phyloP scores from a whole-genome alignment of 2,113 vertebrate species.

The Heloderma charlesbogerti region DNA sequence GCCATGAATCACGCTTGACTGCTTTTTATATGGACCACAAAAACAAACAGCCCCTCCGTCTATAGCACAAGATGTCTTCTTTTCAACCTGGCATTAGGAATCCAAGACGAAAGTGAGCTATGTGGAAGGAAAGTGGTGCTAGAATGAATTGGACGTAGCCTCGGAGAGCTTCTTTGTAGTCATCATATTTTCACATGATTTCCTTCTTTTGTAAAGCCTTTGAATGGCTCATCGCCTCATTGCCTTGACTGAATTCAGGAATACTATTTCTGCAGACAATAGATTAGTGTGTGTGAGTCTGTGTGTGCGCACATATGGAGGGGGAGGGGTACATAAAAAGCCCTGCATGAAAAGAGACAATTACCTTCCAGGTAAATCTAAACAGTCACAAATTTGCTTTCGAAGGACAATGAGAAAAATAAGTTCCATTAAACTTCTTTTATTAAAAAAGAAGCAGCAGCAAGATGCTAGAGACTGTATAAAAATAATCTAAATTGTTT shows the following conservation, averaged over 20 bases:
- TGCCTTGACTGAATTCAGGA: not conserved
- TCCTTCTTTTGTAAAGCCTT: not conserved
- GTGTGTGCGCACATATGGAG: too few species aligned
- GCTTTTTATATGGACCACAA: not conserved
- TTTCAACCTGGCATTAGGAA: not conserved
- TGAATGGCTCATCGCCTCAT: not conserved
- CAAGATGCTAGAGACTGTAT: not conserved
- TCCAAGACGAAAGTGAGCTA: not conserved
- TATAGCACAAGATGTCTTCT: slow-evolving; percentile 19
- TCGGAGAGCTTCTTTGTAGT: not conserved
- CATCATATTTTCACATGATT: slow-evolving; percentile 11
- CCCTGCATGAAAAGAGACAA: not conserved
- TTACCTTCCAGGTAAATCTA: not conserved
- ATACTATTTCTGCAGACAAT: not conserved
- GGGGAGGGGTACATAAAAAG: not conserved
- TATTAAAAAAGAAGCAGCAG: not conserved
- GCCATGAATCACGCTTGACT: slow-evolving; percentile 3
- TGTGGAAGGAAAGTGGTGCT: not conserved
- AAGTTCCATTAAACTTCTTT: not conserved
- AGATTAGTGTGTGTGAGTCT: not conserved
- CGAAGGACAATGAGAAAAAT: not conserved
- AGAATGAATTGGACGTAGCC: not conserved
- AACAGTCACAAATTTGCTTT: not conserved
- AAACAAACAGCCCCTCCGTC: not conserved
- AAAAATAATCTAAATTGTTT: not conserved